A percentile compares a stretch with the other conserved stretches of the same genome.
phyloP scores from a whole-genome alignment of 2,113 vertebrate genomes.

The Microcebus lehilahytsara region DNA sequence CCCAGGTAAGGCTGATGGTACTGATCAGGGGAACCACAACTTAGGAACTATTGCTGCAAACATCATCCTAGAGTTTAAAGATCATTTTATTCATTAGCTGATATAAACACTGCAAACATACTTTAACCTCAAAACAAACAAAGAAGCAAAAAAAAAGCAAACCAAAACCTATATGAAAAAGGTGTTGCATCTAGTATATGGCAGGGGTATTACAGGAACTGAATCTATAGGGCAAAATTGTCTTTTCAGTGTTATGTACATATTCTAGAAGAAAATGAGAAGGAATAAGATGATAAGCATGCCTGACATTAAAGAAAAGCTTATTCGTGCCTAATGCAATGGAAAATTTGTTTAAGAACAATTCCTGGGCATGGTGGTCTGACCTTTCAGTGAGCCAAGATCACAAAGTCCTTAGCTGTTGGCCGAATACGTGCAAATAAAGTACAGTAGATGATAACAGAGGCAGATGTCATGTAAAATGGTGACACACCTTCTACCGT shows the following conservation, averaged over 20 bases:
- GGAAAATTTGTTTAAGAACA: conserved; percentile 49
- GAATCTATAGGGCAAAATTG: not conserved
- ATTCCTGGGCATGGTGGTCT: not conserved
- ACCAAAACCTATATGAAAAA: not conserved
- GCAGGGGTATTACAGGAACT: not conserved
- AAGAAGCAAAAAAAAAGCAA: not conserved
- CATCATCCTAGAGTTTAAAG: not conserved
- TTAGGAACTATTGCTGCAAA: not conserved
- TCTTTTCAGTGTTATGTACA: not conserved
- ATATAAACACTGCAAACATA: not conserved
- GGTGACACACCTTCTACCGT: not conserved
- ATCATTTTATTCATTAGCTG: not conserved
- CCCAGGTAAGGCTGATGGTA: too few relatives aligned
- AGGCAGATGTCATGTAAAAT: not conserved
- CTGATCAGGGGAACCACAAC: not conserved
- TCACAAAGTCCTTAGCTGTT: not conserved
- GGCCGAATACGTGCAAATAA: not conserved
- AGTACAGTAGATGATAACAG: conserved; percentile 3
- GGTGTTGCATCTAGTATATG: not conserved
- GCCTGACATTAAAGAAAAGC: conserved; percentile 59
- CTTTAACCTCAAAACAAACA: not conserved
- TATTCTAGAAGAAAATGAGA: conserved; percentile 28
- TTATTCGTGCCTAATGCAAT: conserved; percentile 28
- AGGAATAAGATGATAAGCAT: not conserved
- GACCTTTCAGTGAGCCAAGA: not conserved